Evolutionary conservation across 2,888 invertebrate genomes (phyloP).

Genomic region (Drosophila seclusa): DNA sequence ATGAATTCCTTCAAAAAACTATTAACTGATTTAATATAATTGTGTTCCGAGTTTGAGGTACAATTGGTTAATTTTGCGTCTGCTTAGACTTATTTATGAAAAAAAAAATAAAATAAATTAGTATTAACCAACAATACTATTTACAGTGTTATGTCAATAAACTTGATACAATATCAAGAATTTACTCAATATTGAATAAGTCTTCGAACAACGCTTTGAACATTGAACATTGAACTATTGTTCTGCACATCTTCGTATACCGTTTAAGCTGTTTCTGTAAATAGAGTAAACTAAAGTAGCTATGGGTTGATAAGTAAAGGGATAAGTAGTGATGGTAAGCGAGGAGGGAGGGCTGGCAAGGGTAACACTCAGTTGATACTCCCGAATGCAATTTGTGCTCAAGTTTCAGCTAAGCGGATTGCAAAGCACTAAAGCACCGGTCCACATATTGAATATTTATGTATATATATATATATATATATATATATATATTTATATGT

Average conservation of each 20-base stretch:
- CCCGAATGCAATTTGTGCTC: constrained; percentile 73
- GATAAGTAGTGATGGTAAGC: neutral
- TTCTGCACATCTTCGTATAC: neutral
- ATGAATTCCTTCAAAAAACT: neutral
- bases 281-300: constrained; percentile 44
- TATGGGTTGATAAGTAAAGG: constrained; percentile 30
- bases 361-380: constrained; percentile 44
- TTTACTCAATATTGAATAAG: neutral
- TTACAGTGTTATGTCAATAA: neutral
- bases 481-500: neutral
- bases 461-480: constrained; percentile 1
- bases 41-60: neutral
- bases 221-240: neutral
- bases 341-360: neutral
- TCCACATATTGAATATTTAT: constrained; percentile 66
- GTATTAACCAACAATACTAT: neutral
- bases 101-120: neutral
- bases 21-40: neutral
- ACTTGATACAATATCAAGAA: neutral
- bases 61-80: neutral
- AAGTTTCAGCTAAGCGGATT: constrained; percentile 74
- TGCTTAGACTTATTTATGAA: neutral
- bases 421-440: constrained; percentile 57
- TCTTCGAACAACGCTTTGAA: neutral
- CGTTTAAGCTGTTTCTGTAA: constrained; percentile 7